Base-by-base conservation (phyloP, 2,888 invertebrate genomes). In the Cremastobaeus sp. region DNA sequence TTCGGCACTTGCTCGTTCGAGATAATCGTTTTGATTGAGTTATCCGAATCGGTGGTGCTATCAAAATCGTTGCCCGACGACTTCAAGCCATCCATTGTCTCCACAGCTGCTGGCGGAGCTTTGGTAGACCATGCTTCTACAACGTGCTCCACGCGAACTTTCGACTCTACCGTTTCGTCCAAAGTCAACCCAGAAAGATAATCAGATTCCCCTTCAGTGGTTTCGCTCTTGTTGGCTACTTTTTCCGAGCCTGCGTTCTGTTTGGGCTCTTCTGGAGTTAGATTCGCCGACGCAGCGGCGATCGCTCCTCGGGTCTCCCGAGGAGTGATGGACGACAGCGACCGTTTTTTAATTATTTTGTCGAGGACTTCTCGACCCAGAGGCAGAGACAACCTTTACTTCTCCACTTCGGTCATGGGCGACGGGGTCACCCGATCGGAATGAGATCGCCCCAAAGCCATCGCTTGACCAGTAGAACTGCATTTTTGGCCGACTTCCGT, bases 301-400 rank as follows among this genome's bases (percentile, higher is more conserved):
- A 90, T 88, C 17, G 91, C 91, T 14, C 92, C 92, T 73, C 91
- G 88, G 0, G 92, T 91, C 55, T 87, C 86, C 0, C 84, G 79
- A 0, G 87, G 86, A 0, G 77, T 84, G 1, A 88, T 79, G 0
- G 86, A 81, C 0, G 81, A 77, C 0, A 82, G 77, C 1, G 82
- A 76, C 65, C 79, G 81, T 48, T 89, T 88, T 79, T 90, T 90
- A 34, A 88, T 89, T 9, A 93, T 90, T 82, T 92, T 91, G 77
- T 92, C 91, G 75, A 94, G 88, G 18, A 94, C 90, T 87, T 95
- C 94, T 82, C 92, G 92, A 77, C 95, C 92, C 3, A 95, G 88
- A 1, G 91, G 92, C 86, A 93, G 91, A 0, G 94, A 94, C 52
- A 95, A 89, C 77, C 91, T 90, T 81, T 91, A 91, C 81, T 95